phyloP scores from a whole-genome alignment of 2,797 vertebrate genomes.

The Rhynchotus rufescens region DNA sequence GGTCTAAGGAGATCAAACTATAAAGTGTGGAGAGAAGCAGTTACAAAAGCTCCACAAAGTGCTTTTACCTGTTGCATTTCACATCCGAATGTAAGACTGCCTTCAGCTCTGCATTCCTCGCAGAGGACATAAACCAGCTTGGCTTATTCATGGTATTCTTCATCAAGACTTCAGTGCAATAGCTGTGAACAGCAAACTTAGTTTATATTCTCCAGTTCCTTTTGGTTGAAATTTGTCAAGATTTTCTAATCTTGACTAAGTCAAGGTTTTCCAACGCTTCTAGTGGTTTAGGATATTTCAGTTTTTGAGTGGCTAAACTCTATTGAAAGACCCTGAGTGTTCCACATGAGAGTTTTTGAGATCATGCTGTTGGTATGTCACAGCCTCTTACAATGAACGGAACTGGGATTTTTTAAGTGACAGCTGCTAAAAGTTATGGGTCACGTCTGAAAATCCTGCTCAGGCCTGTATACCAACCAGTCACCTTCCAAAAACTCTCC shows the following conservation, averaged over 20 bases:
- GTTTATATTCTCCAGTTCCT: neutral
- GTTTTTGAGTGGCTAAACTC: neutral
- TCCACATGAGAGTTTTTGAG: neutral
- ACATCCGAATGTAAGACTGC: rapidly evolving
- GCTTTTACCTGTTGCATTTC: neutral
- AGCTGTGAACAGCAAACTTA: neutral
- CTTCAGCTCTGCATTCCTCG: neutral
- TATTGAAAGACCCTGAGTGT: rapidly evolving
- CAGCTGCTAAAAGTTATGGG: neutral
- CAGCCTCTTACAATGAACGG: neutral
- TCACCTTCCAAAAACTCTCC: neutral
- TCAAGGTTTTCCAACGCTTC: neutral
- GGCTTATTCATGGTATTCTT: neutral
- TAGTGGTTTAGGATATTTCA: neutral
- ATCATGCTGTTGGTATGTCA: neutral
- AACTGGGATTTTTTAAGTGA: neutral
- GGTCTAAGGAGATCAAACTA: neutral
- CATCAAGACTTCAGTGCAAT: neutral
- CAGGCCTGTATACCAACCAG: neutral
- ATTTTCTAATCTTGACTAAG: neutral
- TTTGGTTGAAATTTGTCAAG: neutral
- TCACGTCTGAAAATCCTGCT: neutral
- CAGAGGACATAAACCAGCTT: rapidly evolving
- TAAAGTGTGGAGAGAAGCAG: neutral
- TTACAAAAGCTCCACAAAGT: neutral